Evolutionary conservation across 2,113 vertebrate genomes (phyloP), one percentile per base, ranked within the genome.

Genomic region (Oreamnos americanus): DNA sequence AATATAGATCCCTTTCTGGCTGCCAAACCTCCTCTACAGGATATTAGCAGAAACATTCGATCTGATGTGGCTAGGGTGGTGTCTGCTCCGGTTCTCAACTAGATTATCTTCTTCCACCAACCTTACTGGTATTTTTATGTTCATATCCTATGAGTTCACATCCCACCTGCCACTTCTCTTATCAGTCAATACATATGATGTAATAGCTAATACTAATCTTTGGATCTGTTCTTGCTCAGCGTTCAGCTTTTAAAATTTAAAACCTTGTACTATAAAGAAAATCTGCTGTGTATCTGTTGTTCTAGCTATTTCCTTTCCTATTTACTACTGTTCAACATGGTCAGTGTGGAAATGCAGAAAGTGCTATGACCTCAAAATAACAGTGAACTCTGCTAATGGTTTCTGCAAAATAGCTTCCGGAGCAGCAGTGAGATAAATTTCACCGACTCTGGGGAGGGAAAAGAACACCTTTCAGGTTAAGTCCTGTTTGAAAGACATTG

Each of bases 231-330:
- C 26, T 86, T 86, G 53, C 10, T 95, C 23, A 89, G 93, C 5
- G 0, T 87, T 95, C 60, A 94, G 25, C 28, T 19, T 91, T 95
- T 49, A 95, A 96, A 86, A 86, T 71, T 78, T 33, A 62, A 97
- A 92, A 94, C 3, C 45, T 64, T 67, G 51, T 76, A 36, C 16
- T 67, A 58, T 26, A 67, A 87, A 90, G 25, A 79, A 87, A 91
- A 91, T 82, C 21, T 55, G 6, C 25, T 62, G 6, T 45, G 12
- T 76, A 3, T 90, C 26, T 88, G 45, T 74, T 76, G 7, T 12
- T 94, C 67, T 79, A 90, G 36, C 39, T 64, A 39, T 87, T 95
- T 91, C 2, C 43, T 93, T 93, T 96, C 30, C 57, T 86, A 43
- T 76, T 86, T 94, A 57, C n/a, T 78, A 58, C 45, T 51, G 21